Evolutionary conservation across 2,888 invertebrate species (phyloP).

Genomic region (Scotopteryx bipunctaria): DNA sequence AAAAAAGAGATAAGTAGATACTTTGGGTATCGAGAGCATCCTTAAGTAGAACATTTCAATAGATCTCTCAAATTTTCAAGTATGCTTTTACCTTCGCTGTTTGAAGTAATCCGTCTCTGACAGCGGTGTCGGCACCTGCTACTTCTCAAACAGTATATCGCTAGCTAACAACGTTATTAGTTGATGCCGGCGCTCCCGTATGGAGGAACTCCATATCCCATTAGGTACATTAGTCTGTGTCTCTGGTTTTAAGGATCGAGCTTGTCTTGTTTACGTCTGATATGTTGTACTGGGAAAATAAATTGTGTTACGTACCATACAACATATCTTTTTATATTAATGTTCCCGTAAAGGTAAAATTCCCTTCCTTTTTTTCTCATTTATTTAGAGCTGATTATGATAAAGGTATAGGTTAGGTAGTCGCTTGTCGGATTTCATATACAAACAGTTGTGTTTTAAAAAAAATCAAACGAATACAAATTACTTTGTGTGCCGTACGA

Average conservation of each 20-base stretch:
- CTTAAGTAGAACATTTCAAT: background rate
- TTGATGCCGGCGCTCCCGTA: conserved; percentile 7
- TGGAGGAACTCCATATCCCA: background rate
- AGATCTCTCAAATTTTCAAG: conserved; percentile 13
- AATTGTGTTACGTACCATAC: background rate
- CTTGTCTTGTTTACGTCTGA: background rate
- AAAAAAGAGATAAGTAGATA: background rate
- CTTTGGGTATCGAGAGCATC: background rate
- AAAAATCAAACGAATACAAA: no score
- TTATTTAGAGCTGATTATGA: no score
- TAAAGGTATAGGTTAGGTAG: no score
- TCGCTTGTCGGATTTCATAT: no score
- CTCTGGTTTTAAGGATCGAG: background rate
- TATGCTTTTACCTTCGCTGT: conserved; percentile 15
- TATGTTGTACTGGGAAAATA: background rate
- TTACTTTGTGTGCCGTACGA: no score
- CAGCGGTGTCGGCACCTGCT: conserved; percentile 36
- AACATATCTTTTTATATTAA: no score
- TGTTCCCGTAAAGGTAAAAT: no score
- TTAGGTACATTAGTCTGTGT: conserved; percentile 2
- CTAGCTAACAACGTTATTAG: conserved; percentile 29
- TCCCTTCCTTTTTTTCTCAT: no score
- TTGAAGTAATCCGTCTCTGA: conserved; percentile 36
- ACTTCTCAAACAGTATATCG: conserved; percentile 39
- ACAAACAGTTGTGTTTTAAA: no score